Evolutionary conservation across 2,888 invertebrate species (phyloP).

Genomic region (Julus scandinavius): DNA sequence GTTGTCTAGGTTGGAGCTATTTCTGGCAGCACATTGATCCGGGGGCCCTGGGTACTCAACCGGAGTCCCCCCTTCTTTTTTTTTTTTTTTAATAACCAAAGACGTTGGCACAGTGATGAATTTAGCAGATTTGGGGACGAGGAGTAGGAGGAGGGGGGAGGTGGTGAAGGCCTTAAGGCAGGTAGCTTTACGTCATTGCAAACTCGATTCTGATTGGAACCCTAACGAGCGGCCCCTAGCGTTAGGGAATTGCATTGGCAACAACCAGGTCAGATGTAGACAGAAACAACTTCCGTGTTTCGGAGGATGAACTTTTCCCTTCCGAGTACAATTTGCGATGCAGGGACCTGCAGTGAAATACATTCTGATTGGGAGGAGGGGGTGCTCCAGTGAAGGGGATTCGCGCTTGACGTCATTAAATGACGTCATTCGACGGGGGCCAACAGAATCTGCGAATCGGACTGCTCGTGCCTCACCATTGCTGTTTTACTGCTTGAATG

Average conservation of each 20-base stretch:
- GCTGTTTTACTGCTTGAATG: not conserved
- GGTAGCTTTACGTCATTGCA: slow-evolving; percentile 24
- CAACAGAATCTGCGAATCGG: not conserved
- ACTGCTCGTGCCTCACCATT: not conserved
- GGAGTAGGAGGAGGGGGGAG: not conserved
- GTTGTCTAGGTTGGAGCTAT: slow-evolving; percentile 50
- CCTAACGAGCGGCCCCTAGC: slow-evolving; percentile 38
- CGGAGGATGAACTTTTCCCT: not conserved
- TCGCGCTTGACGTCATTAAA: not conserved
- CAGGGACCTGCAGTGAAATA: slow-evolving; percentile 10
- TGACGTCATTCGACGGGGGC: slow-evolving; percentile 19
- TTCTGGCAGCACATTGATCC: slow-evolving; percentile 46
- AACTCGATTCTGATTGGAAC: slow-evolving; percentile 26
- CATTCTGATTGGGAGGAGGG: not conserved
- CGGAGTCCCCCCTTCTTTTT: slow-evolving; percentile 21
- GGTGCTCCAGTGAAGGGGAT: not conserved
- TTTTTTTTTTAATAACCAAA: slow-evolving; percentile 31
- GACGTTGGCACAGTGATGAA: slow-evolving; percentile 39
- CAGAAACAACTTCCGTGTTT: slow-evolving; percentile 15
- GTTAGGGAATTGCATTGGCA: not conserved
- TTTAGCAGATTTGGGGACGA: not conserved
- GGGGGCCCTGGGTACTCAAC: slow-evolving; percentile 25
- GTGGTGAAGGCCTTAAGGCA: not conserved
- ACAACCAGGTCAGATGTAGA: not conserved
- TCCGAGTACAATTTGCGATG: slow-evolving; percentile 5